phyloP scores from a whole-genome alignment of 2,888 invertebrate genomes.

The Campoplex capitator region DNA sequence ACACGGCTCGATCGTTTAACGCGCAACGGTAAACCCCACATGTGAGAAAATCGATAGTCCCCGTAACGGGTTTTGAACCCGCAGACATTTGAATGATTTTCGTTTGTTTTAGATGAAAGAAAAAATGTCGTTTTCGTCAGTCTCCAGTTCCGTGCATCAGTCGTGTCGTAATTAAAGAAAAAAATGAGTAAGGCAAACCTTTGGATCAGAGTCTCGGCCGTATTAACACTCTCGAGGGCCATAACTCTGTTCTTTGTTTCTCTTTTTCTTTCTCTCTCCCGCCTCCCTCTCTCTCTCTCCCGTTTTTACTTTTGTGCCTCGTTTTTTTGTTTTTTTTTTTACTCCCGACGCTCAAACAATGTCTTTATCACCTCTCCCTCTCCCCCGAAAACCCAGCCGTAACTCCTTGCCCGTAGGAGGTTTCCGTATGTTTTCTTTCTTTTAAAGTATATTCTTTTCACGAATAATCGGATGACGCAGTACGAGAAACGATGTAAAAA shows the following conservation, averaged over 20 bases:
- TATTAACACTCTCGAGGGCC: constrained; percentile 84
- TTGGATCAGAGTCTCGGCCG: constrained; percentile 84
- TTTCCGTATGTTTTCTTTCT: constrained; percentile 37
- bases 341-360: constrained; percentile 51
- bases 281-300: constrained; percentile 45
- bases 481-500: constrained; percentile 52
- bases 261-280: constrained; percentile 66
- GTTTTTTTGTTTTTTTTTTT: constrained; percentile 35
- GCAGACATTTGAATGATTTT: constrained; percentile 2
- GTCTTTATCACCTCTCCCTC: constrained; percentile 62
- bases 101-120: background rate
- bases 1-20: background rate
- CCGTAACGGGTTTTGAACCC: background rate
- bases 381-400: constrained; percentile 59
- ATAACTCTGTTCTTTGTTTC: constrained; percentile 74
- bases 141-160: constrained; percentile 28
- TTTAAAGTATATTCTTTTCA: constrained; percentile 63
- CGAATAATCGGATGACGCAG: constrained; percentile 62
- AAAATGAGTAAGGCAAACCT: constrained; percentile 83
- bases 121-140: constrained; percentile 28
- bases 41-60: constrained; percentile 3
- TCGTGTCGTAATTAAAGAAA: constrained; percentile 69
- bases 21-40: background rate
- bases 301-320: constrained; percentile 34
- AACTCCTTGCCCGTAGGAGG: constrained; percentile 43